Conservation (phyloP, 2,888 invertebrate genomes). For the Mythimna albipuncta region DNA sequence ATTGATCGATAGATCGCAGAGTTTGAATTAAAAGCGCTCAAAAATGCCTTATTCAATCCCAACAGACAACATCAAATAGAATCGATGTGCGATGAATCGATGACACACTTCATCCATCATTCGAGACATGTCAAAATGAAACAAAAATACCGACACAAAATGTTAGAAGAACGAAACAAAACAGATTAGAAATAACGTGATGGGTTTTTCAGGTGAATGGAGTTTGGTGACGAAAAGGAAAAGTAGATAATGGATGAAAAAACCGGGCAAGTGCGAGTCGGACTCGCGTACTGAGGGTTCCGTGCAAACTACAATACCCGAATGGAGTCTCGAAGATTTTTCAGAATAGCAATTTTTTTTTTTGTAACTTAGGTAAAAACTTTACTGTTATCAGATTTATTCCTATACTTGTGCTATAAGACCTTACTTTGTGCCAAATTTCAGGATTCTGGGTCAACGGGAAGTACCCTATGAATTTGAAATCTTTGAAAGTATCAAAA, state of each 20-base stretch:
- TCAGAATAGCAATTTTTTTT: too few relatives aligned
- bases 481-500: too few relatives aligned
- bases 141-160: conserved; percentile 50
- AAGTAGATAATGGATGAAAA: conserved; percentile 55
- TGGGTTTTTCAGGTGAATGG: conserved; percentile 59
- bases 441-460: too few relatives aligned
- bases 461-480: too few relatives aligned
- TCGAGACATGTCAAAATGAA: conserved; percentile 45
- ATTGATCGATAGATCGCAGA: conserved; percentile 4
- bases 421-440: too few relatives aligned
- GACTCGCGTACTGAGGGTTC: too few relatives aligned
- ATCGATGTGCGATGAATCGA: conserved; percentile 18
- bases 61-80: conserved; percentile 34
- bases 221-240: conserved; percentile 43
- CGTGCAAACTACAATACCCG: too few relatives aligned
- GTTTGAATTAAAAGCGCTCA: conserved; percentile 10
- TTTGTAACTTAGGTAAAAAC: too few relatives aligned
- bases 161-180: conserved; percentile 46
- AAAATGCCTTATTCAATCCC: conserved; percentile 10
- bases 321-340: too few relatives aligned
- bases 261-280: not conserved
- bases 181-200: conserved; percentile 57
- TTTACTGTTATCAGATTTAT: too few relatives aligned
- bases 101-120: conserved; percentile 49
- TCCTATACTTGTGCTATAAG: too few relatives aligned